A percentile compares a stretch with the other conserved stretches of the same genome.
phyloP scores from a whole-genome alignment of 2,113 vertebrate genomes.

The Heterotilapia buettikoferi region DNA sequence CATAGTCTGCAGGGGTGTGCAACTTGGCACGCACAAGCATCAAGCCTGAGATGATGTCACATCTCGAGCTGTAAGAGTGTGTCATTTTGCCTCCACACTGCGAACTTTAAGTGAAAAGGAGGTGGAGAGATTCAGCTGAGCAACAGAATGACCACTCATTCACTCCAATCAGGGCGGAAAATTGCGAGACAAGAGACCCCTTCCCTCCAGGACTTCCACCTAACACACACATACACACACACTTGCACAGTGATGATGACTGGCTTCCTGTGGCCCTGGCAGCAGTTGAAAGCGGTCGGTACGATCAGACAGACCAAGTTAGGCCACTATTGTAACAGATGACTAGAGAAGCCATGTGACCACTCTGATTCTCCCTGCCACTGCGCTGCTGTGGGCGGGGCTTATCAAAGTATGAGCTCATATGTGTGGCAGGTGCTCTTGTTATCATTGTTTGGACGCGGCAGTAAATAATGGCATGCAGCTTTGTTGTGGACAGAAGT shows the following conservation, averaged over 20 bases:
- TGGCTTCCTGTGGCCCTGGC: constrained; percentile 52
- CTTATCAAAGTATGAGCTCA: constrained; percentile 45
- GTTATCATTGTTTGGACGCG: constrained; percentile 17
- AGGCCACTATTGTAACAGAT: constrained; percentile 57
- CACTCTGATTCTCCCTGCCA: constrained; percentile 26
- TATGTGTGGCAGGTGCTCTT: constrained; percentile 12
- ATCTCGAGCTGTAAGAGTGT: constrained; percentile 15
- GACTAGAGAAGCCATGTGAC: constrained; percentile 47
- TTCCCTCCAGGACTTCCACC: constrained; percentile 13
- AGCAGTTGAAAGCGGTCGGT: constrained; percentile 52
- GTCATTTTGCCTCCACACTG: constrained; percentile 16
- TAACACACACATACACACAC: not conserved
- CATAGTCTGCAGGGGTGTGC: not conserved
- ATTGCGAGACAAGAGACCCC: constrained; percentile 70
- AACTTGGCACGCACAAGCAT: not conserved
- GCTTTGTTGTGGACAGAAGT: not conserved
- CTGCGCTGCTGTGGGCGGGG: not conserved
- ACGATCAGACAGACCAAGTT: constrained; percentile 40
- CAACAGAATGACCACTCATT: constrained; percentile 65
- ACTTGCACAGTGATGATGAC: constrained; percentile 9
- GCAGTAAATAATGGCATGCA: not conserved
- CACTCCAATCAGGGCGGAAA: constrained; percentile 79
- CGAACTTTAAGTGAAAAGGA: constrained; percentile 11
- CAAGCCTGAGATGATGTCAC: constrained; percentile 49
- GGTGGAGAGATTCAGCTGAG: constrained; percentile 46